phyloP scores from a whole-genome alignment of 2,888 invertebrate genomes.

The Tolmerus cingulatus region DNA sequence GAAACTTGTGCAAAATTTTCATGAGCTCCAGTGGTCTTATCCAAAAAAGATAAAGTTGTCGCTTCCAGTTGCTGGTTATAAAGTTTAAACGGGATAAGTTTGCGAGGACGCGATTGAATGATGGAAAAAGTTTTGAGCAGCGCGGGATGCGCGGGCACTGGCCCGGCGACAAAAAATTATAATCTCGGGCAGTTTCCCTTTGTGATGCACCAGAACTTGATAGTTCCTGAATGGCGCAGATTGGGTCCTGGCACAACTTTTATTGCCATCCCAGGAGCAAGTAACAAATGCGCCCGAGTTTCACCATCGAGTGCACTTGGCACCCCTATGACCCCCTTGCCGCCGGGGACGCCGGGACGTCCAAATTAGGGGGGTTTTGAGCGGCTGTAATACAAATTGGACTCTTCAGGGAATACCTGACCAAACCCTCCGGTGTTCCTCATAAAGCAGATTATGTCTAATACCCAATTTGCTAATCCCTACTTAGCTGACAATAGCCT shows the following conservation, averaged over 20 bases:
- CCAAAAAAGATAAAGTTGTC: conserved; percentile 20
- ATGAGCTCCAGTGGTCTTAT: conserved; percentile 17
- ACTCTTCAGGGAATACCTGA: too few relatives aligned
- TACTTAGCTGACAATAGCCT: too few relatives aligned
- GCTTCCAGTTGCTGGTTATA: conserved; percentile 8
- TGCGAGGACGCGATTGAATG: conserved; percentile 4
- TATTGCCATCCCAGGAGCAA: neutral
- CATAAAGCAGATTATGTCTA: too few relatives aligned
- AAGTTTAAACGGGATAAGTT: conserved; percentile 27
- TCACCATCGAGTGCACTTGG: neutral
- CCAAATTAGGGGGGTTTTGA: neutral
- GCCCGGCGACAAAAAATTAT: neutral
- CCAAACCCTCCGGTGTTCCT: too few relatives aligned
- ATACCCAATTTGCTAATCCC: too few relatives aligned
- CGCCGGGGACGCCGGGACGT: neutral
- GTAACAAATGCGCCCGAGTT: neutral
- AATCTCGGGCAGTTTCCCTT: conserved; percentile 6
- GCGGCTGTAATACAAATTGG: too few relatives aligned
- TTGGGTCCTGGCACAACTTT: conserved; percentile 10
- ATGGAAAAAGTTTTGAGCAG: conserved; percentile 7
- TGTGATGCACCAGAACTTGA: neutral
- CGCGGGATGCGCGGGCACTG: neutral
- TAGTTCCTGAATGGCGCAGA: conserved; percentile 7
- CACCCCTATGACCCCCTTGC: neutral
- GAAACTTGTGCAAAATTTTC: conserved; percentile 26